Conservation (phyloP, 2,888 invertebrate species). For the Ceraclea dissimilis region DNA sequence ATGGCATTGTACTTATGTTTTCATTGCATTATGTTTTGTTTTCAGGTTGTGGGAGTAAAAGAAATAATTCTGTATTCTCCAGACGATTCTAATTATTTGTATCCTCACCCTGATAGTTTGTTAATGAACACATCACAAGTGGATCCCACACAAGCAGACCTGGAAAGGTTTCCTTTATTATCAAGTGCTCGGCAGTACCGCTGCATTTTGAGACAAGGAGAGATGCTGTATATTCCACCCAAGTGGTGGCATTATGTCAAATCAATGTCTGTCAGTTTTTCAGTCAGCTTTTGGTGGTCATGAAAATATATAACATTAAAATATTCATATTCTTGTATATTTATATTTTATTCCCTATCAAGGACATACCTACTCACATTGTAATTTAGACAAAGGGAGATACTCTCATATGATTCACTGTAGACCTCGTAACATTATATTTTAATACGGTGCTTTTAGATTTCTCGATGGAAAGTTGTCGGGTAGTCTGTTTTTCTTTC, state of each 20-base stretch:
- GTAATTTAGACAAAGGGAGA: no score
- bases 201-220: conserved; percentile 71
- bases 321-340: no score
- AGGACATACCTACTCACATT: no score
- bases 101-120: conserved; percentile 72
- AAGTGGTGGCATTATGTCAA: conserved; percentile 97
- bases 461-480: no score
- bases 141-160: conserved; percentile 74
- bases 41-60: conserved; percentile 79
- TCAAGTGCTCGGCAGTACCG: conserved; percentile 54
- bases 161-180: conserved; percentile 64
- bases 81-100: conserved; percentile 60
- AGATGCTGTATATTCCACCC: conserved; percentile 90
- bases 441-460: no score
- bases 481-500: no score
- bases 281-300: conserved; percentile 97
- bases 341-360: no score
- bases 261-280: conserved; percentile 83
- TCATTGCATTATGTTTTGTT: background rate
- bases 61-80: conserved; percentile 78
- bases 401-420: no score
- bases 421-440: no score
- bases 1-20: no score
- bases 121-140: conserved; percentile 87
- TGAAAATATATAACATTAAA: conserved; percentile 40